These are phyloP conservation scores for Cordilura impudica DNA, from an alignment of 2,888 invertebrate genomes.

Conservation along the genomic window DNA sequence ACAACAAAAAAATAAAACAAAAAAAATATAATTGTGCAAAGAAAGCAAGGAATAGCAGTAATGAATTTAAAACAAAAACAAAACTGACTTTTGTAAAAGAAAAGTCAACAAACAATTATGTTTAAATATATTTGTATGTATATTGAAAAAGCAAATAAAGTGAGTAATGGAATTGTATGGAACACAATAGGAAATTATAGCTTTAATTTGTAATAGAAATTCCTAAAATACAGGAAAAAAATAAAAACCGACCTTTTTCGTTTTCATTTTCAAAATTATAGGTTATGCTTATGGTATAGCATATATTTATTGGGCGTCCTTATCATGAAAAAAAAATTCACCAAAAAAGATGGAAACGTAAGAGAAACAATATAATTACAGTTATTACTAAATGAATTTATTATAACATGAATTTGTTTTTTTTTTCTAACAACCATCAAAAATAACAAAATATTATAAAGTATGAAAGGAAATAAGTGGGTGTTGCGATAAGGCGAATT, in stretches of 20 bases:
- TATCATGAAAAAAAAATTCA: not conserved
- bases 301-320: not conserved
- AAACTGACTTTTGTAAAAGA: too few species aligned
- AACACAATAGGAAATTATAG: too few species aligned
- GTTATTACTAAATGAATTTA: constrained; percentile 5
- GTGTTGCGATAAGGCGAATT: too few species aligned
- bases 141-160: too few species aligned
- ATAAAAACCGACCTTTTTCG: not conserved
- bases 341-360: too few species aligned
- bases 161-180: too few species aligned
- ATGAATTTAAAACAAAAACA: not conserved
- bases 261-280: not conserved
- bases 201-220: too few species aligned
- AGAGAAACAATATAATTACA: constrained; percentile 1
- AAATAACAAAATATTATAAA: too few species aligned
- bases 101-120: too few species aligned
- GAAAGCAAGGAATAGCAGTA: not conserved
- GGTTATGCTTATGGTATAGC: not conserved
- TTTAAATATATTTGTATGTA: too few species aligned
- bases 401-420: not conserved
- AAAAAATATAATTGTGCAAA: too few species aligned
- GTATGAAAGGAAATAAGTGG: too few species aligned
- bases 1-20: not conserved
- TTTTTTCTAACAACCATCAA: not conserved
- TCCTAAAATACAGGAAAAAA: not conserved